Evolutionary conservation across 2,888 invertebrate genomes (phyloP).

Genomic region (Calliphora vomitoria): DNA sequence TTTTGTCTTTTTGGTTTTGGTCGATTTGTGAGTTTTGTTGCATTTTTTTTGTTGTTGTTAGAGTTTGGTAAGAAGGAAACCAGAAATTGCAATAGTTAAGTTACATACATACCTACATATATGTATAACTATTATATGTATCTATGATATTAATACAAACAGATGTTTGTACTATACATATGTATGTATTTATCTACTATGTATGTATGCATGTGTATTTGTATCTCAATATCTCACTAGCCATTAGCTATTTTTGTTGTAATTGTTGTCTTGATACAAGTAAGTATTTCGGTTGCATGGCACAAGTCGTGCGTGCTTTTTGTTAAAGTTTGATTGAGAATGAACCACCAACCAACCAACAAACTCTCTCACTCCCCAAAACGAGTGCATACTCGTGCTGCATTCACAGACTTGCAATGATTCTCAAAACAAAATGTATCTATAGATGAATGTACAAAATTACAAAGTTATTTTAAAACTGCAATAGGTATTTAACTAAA

Average conservation of each 20-base stretch:
- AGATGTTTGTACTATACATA: background rate
- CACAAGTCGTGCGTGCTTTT: conserved; percentile 53
- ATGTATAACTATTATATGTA: conserved; percentile 30
- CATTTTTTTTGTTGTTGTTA: conserved; percentile 5
- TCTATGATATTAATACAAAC: conserved; percentile 4
- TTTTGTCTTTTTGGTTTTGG: conserved; percentile 52
- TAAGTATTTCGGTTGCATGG: conserved; percentile 55
- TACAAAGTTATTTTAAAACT: background rate
- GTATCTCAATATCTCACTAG: conserved; percentile 6
- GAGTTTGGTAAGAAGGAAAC: conserved; percentile 62
- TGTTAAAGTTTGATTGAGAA: conserved; percentile 51
- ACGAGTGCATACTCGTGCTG: background rate
- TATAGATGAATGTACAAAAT: no score
- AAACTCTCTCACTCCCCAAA: background rate
- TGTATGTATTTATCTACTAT: background rate
- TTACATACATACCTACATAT: conserved; percentile 29
- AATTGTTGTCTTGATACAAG: conserved; percentile 36
- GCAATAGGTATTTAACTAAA: background rate
- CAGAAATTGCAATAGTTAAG: conserved; percentile 61
- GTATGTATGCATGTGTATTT: background rate
- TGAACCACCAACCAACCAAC: conserved; percentile 37
- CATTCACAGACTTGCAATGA: background rate
- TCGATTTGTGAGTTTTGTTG: conserved; percentile 34
- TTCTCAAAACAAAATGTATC: background rate
- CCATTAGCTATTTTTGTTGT: conserved; percentile 22